Base-by-base conservation (phyloP, 2,113 vertebrate species). In the Malurus alboscapulatus region DNA sequence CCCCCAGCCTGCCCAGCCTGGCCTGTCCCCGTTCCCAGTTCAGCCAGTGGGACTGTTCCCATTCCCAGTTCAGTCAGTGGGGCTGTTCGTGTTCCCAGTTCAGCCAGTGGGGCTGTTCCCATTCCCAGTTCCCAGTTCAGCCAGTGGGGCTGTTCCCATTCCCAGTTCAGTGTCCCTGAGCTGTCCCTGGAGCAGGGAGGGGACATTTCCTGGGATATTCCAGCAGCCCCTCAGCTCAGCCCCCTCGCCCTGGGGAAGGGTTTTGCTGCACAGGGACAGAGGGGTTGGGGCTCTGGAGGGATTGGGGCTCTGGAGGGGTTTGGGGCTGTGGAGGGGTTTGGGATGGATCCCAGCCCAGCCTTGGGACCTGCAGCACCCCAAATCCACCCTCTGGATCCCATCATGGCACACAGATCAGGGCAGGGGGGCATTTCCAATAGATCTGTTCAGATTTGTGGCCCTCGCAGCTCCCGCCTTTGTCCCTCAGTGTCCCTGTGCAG, bases 391-490 rank as follows among this genome's bases (percentile, higher is more conserved):
- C 32, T 7, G 53, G 7, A 3, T 38, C 32, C 87, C 38, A 7
- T 6, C 54, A 4, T 5, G 58, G 13, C 44, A 54, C 59, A 62
- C 55, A 32, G 2, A 19, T 27, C 34, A 34, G 76, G 66, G 48
- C 14, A 1, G 17, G 0, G 4, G 7, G 3, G 50, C 62, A 1
- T 12, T 62, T 18, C 12, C 53, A 11, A 8, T 12, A 18, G 25
- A 15, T 38, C 30, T 24, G 40, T 57, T 32, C 26, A 17, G 53
- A 0, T n/a, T 25, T 53, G 24, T 4, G 14, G 48, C 8, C 75
- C 66, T 67, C 40, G 19, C 7, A 1, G 55, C 32, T 2, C 13
- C 16, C 47, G 20, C 48, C 29, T 7, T 7, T 12, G 40, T 58
- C 69, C 87, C 85, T 50, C 0, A 6, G 8, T 1, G 17, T 54